Evolutionary conservation across 2,888 invertebrate genomes (phyloP).

Genomic region (Acrocera orbiculus): DNA sequence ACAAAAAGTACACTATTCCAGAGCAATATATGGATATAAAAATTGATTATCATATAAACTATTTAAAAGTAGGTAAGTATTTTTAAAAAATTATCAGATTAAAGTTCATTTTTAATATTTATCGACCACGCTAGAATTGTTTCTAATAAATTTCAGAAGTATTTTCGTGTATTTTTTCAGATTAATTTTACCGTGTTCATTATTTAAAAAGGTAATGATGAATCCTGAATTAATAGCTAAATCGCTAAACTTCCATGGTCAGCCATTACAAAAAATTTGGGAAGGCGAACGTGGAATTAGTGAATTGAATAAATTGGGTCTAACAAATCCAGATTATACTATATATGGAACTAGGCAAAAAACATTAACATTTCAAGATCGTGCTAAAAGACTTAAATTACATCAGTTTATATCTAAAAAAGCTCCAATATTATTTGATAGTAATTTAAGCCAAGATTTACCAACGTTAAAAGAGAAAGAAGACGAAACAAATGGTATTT

Average conservation of each 20-base stretch:
- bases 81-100: too few species aligned
- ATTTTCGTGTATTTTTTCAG: too few species aligned
- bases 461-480: conserved; percentile 15
- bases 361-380: conserved; percentile 64
- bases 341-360: conserved; percentile 65
- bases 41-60: too few species aligned
- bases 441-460: conserved; percentile 34
- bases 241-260: conserved; percentile 69
- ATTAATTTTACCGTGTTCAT: too few species aligned
- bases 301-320: conserved; percentile 46
- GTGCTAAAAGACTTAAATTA: conserved; percentile 63
- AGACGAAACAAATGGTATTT: conserved; percentile 6
- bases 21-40: too few species aligned
- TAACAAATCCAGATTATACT: conserved; percentile 48
- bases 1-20: too few species aligned
- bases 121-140: too few species aligned
- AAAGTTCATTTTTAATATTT: too few species aligned
- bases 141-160: too few species aligned
- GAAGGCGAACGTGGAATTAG: conserved; percentile 66
- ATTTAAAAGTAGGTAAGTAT: too few species aligned
- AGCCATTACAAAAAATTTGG: conserved; percentile 75
- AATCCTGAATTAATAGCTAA: conserved; percentile 37
- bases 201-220: conserved; percentile 13
- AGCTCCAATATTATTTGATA: conserved; percentile 56
- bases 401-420: conserved; percentile 79